phyloP scores from a whole-genome alignment of 2,113 vertebrate genomes.

The Callospermophilus lateralis region DNA sequence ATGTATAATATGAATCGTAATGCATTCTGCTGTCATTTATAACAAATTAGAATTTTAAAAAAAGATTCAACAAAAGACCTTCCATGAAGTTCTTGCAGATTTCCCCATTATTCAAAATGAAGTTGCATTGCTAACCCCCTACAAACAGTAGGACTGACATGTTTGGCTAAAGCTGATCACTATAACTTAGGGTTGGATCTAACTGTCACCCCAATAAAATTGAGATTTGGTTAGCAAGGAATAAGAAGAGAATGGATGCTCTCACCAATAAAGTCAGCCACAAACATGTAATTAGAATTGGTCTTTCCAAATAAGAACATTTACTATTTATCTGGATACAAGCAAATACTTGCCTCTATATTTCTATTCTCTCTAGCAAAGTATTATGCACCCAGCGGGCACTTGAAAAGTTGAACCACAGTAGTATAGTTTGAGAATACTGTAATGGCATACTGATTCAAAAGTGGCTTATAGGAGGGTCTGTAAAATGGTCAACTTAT shows the following conservation, averaged over 20 bases:
- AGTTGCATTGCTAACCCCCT: not conserved
- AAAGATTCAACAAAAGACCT: slow-evolving; percentile 5
- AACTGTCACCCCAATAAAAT: slow-evolving; percentile 32
- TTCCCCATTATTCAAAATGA: slow-evolving; percentile 46
- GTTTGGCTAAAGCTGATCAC: not conserved
- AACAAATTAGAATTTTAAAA: no score
- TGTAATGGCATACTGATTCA: slow-evolving; percentile 14
- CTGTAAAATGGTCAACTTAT: not conserved
- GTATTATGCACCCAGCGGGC: not conserved
- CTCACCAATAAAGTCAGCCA: not conserved
- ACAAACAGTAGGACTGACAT: not conserved
- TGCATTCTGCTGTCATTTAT: no score
- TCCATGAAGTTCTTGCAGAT: not conserved
- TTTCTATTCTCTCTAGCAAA: not conserved
- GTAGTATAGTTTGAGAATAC: not conserved
- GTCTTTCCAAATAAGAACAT: slow-evolving; percentile 21
- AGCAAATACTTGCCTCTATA: not conserved
- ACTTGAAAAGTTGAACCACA: slow-evolving; percentile 31
- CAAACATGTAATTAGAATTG: slow-evolving; percentile 17
- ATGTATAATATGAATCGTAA: no score
- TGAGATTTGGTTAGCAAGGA: slow-evolving; percentile 35
- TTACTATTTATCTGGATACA: not conserved
- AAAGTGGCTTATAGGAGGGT: not conserved
- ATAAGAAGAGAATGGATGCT: not conserved
- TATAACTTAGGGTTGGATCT: not conserved